Evolutionary conservation across 1,140 invertebrate species (phyloP), one percentile per base, ranked within the genome.

Genomic region (Leptonema lineaticorne): DNA sequence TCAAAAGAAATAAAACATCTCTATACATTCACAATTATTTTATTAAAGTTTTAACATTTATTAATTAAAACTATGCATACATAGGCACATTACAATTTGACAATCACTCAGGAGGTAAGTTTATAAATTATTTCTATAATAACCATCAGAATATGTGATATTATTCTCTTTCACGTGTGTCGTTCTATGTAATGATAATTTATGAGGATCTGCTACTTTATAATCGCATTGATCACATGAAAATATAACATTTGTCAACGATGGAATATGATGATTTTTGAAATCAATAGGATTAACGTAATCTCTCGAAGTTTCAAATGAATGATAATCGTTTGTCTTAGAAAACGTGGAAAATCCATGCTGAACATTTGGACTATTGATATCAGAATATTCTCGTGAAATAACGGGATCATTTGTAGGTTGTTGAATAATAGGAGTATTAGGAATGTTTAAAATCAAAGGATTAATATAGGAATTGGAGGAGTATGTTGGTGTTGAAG

Each of bases 391-490:
- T 20, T 18, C 2, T 3, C 14, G 18, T 30, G 30, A 0, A 29
- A 16, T 29, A 6, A 30, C 26, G 16, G n/a, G 11, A n/a, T 53
- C 53, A 26, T 16, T 41, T 41, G 45, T 7, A 16, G n/a, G 5
- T 41, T 27, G 26, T 24, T 24, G 16, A 14, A 37, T 18, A 8
- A 48, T n/a, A 16, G 60, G 66, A 45, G 66, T 30, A 28, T 59
- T 67, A 1, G 65, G 56, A 16, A 59, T 59, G 24, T 67, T 59
- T 24, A 59, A 59, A 46, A 67, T 67, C 20, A 33, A 30, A 28
- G 48, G 63, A 26, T 26, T 66, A 14, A 26, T 45, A 2, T 20
- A 7, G 27, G n/a, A 7, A n/a, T 48, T 48, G 29, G 30, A 6
- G 29, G 24, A 14, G 20, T 29, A 56, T 20, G 56, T 18, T 22